Evolutionary conservation across 2,797 vertebrate genomes (phyloP).

Genomic region (Decapterus maruadsi): DNA sequence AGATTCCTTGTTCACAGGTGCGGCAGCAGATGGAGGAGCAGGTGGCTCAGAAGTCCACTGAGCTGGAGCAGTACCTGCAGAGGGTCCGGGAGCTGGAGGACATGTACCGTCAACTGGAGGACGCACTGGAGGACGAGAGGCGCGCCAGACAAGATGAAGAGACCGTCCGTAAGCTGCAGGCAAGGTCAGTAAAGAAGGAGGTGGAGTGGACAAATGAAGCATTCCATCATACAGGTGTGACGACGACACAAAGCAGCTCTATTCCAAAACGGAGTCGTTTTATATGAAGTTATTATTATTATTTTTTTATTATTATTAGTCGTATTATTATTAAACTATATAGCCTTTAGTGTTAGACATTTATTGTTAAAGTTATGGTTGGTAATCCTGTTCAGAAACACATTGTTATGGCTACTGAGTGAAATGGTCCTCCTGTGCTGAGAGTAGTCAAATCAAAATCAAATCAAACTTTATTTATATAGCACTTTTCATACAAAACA

Average conservation of each 20-base stretch:
- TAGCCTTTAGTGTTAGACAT: too few species aligned
- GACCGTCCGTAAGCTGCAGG: slow-evolving; percentile 91
- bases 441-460: too few species aligned
- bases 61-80: slow-evolving; percentile 95
- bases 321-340: too few species aligned
- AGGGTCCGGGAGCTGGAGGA: slow-evolving; percentile 93
- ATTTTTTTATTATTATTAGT: too few species aligned
- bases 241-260: neutral
- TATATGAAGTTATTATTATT: too few species aligned
- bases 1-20: slow-evolving; percentile 80
- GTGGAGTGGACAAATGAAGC: neutral
- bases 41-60: slow-evolving; percentile 95
- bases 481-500: too few species aligned
- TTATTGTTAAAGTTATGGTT: too few species aligned
- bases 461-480: too few species aligned
- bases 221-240: neutral
- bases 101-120: slow-evolving; percentile 94
- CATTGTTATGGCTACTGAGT: too few species aligned
- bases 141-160: slow-evolving; percentile 95
- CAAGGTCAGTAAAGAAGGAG: slow-evolving; percentile 84
- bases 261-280: too few species aligned
- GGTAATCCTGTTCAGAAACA: too few species aligned
- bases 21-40: slow-evolving; percentile 96
- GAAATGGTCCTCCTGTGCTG: too few species aligned
- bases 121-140: slow-evolving; percentile 93